Evolutionary conservation across 2,797 vertebrate genomes (phyloP).

Genomic region (Platalea minor): DNA sequence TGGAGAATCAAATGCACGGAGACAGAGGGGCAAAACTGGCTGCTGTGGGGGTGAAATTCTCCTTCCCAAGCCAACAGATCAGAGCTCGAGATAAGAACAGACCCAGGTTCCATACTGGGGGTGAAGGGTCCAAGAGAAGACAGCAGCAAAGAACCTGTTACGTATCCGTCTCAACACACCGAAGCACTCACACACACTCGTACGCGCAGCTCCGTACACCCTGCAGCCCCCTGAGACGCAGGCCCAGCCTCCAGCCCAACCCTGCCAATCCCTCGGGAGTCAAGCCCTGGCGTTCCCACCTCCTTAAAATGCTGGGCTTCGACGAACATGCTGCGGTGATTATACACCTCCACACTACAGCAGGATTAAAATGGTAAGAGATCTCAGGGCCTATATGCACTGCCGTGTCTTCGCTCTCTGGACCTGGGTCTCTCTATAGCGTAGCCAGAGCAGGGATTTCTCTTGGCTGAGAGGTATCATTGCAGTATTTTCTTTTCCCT

Average conservation of each 20-base stretch:
- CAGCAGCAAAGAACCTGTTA: not conserved
- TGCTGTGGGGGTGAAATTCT: not conserved
- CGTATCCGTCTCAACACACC: not conserved
- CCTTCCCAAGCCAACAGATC: not conserved
- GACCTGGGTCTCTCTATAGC: not conserved
- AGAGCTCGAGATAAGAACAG: not conserved
- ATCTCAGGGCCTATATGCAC: not conserved
- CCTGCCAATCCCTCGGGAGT: fast-evolving
- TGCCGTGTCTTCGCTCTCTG: not conserved
- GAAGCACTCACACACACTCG: not conserved
- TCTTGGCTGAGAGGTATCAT: not conserved
- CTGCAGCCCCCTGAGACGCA: not conserved
- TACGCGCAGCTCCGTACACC: not conserved
- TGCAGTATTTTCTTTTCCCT: not conserved
- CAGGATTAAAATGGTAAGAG: no score
- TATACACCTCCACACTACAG: not conserved
- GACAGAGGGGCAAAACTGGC: not conserved
- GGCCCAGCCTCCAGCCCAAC: not conserved
- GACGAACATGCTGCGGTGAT: not conserved
- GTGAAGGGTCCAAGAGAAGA: not conserved
- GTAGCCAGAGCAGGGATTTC: not conserved
- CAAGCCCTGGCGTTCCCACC: not conserved
- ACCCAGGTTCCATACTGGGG: not conserved
- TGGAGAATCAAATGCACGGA: not conserved
- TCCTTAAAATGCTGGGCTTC: not conserved